A percentile compares a stretch with the other conserved stretches of the same genome.
These are phyloP conservation scores for Rhopilema esculentum DNA, from an alignment of 30 jellyfish, hydroid and myxozoan species.

Conservation along the genomic window DNA sequence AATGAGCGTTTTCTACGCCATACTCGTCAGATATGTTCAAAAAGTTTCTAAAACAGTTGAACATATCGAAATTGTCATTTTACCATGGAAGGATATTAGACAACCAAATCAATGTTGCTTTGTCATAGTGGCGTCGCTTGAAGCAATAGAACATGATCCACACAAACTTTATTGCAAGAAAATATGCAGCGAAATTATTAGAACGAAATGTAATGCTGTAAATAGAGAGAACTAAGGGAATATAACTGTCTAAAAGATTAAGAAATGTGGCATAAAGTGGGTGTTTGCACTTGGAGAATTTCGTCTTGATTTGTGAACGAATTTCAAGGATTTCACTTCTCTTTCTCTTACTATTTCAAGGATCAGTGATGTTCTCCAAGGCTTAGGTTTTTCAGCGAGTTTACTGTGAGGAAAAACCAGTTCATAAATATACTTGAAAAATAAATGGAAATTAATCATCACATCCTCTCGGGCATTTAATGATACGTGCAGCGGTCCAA, in stretches of 20 bases:
- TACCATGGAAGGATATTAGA: slow-evolving; percentile 6
- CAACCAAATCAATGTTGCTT: slow-evolving; percentile 21
- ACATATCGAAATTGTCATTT: not conserved
- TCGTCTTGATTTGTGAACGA: not conserved
- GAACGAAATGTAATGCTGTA: not conserved
- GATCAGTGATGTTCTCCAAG: slow-evolving; percentile 25
- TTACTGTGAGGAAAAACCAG: not conserved
- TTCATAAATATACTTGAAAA: slow-evolving; percentile 4
- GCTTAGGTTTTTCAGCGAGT: slow-evolving; percentile 28
- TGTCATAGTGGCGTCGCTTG: slow-evolving; percentile 25
- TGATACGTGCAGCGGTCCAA: slow-evolving; percentile 16
- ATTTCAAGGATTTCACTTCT: slow-evolving; percentile 17
- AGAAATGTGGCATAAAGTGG: slow-evolving; percentile 21
- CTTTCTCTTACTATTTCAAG: slow-evolving; percentile 2
- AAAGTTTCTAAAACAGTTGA: not conserved
- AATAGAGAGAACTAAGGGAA: slow-evolving; percentile 36
- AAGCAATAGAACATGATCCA: slow-evolving; percentile 29
- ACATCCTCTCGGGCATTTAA: slow-evolving; percentile 10
- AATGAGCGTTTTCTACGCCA: slow-evolving; percentile 42
- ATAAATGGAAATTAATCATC: slow-evolving; percentile 4
- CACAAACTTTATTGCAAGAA: not conserved
- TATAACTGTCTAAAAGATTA: slow-evolving; percentile 2
- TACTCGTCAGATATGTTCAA: slow-evolving; percentile 14
- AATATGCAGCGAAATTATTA: slow-evolving; percentile 3
- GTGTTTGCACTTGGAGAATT: not conserved